Evolutionary conservation across 2,888 invertebrate species (phyloP).

Genomic region (Orthosia gothica): DNA sequence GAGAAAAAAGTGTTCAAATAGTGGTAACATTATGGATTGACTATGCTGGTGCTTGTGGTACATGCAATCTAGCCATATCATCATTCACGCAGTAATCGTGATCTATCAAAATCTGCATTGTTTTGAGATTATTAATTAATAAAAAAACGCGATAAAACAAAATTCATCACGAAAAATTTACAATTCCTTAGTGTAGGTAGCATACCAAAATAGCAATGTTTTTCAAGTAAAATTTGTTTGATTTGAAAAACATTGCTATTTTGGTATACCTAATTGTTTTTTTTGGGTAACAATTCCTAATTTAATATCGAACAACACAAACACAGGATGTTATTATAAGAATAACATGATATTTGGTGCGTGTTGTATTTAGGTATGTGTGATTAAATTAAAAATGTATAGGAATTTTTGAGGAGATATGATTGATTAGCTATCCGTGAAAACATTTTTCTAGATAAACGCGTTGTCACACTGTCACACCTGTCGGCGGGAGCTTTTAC

Average conservation of each 20-base stretch:
- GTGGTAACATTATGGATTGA: too few species aligned
- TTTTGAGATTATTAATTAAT: not conserved
- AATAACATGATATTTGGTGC: not conserved
- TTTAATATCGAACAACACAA: conserved; percentile 2
- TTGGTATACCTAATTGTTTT: too few species aligned
- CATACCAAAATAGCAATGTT: not conserved
- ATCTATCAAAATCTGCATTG: not conserved
- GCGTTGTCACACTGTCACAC: not conserved
- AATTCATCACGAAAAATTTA: not conserved
- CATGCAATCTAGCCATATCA: not conserved
- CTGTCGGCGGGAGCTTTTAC: not conserved
- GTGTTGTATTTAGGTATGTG: not conserved
- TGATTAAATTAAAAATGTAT: not conserved
- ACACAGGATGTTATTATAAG: not conserved
- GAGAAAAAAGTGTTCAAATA: too few species aligned
- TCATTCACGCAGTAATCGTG: not conserved
- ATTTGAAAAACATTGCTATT: too few species aligned
- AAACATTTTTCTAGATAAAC: too few species aligned
- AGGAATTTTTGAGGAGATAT: not conserved
- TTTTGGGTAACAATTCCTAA: not conserved
- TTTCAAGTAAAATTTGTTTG: not conserved
- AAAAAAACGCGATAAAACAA: not conserved
- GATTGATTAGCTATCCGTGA: not conserved
- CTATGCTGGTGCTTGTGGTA: too few species aligned
- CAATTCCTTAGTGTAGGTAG: not conserved